Percentiles rank a stretch among this genome's conserved stretches.
Evolutionary conservation across 2,888 invertebrate species (phyloP).

Genomic region (Smittia sp.): DNA sequence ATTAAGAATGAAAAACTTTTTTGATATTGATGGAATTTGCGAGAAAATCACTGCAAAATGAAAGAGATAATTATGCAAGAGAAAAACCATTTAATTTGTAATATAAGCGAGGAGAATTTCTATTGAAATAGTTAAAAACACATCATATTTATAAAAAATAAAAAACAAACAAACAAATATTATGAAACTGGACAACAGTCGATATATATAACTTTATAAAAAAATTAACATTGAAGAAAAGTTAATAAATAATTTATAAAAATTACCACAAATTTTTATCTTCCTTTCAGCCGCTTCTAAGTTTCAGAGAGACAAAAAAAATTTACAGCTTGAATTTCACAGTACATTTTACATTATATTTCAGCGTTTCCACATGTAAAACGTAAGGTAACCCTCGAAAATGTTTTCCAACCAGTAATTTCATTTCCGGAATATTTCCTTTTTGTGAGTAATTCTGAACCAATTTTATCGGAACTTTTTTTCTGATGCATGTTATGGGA

Average conservation of each 20-base stretch:
- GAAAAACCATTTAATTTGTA: constrained; percentile 31
- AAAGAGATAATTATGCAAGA: constrained; percentile 23
- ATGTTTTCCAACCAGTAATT: too few relatives aligned
- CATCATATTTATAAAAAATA: constrained; percentile 43
- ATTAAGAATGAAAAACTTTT: constrained; percentile 7
- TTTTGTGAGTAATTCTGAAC: too few relatives aligned
- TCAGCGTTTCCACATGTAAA: too few relatives aligned
- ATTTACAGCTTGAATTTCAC: too few relatives aligned
- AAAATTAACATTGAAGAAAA: constrained; percentile 42
- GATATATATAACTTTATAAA: constrained; percentile 44
- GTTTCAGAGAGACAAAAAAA: too few relatives aligned
- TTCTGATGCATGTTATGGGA: too few relatives aligned
- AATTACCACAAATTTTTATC: too few relatives aligned
- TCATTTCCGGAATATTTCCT: too few relatives aligned
- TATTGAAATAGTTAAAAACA: constrained; percentile 42
- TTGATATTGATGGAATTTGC: constrained; percentile 9
- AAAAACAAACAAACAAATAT: constrained; percentile 43
- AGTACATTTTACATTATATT: too few relatives aligned
- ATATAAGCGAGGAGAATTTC: constrained; percentile 36
- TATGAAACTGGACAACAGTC: constrained; percentile 43
- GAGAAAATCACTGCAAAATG: neutral
- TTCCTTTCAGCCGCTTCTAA: too few relatives aligned
- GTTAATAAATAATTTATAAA: constrained; percentile 44
- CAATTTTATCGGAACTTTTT: too few relatives aligned
- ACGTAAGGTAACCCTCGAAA: too few relatives aligned